These are phyloP conservation scores for Sinodicranocentrus sp. DNA, from an alignment of 2,888 invertebrate genomes.

Conservation along the genomic window DNA sequence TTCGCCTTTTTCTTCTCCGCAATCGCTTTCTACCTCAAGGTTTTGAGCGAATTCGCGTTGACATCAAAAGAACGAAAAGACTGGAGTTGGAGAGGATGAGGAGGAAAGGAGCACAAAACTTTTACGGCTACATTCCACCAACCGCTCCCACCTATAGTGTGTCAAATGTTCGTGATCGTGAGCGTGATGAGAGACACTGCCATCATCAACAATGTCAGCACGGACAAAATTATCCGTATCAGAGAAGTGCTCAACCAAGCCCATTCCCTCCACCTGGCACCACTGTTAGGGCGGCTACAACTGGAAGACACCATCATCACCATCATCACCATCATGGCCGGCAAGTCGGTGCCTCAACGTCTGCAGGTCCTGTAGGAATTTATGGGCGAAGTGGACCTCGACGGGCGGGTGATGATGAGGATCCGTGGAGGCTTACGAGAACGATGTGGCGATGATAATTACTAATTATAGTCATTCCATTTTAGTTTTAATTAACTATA, in stretches of 20 bases:
- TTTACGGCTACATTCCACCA: slow-evolving; percentile 62
- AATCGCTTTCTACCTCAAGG: slow-evolving; percentile 69
- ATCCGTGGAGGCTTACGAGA: slow-evolving; percentile 70
- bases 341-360: slow-evolving; percentile 19
- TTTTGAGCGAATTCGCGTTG: slow-evolving; percentile 70
- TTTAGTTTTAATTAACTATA: neutral
- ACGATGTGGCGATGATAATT: slow-evolving; percentile 73
- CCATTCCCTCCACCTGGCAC: slow-evolving; percentile 67
- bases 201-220: slow-evolving; percentile 56
- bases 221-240: slow-evolving; percentile 59
- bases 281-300: slow-evolving; percentile 18
- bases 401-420: slow-evolving; percentile 42
- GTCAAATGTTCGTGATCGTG: slow-evolving; percentile 49
- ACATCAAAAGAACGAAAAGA: slow-evolving; percentile 72
- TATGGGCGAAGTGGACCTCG: slow-evolving; percentile 62
- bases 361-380: slow-evolving; percentile 39
- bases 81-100: slow-evolving; percentile 72
- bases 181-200: slow-evolving; percentile 35
- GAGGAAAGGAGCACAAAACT: slow-evolving; percentile 68
- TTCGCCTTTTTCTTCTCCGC: slow-evolving; percentile 69
- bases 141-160: slow-evolving; percentile 62
- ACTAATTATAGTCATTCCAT: slow-evolving; percentile 24
- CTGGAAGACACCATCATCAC: slow-evolving; percentile 47
- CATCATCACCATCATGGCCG: slow-evolving; percentile 48
- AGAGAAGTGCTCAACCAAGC: slow-evolving; percentile 71